phyloP scores from a whole-genome alignment of 2,888 invertebrate genomes.

The Thyatira batis region DNA sequence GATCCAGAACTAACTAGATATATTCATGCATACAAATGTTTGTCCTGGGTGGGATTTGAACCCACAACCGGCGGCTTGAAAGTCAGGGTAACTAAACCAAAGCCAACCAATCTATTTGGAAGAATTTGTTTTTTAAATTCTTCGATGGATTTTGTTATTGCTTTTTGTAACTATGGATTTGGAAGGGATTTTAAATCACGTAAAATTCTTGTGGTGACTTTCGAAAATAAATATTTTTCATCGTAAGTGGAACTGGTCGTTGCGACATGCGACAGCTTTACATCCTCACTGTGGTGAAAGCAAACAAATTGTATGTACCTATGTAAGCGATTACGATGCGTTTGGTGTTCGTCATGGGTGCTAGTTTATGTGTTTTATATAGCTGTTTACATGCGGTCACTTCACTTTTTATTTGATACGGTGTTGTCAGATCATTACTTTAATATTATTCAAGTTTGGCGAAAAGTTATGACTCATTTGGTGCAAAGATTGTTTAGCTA shows the following conservation, averaged over 20 bases:
- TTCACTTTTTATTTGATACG: not conserved
- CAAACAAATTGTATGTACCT: slow-evolving; percentile 62
- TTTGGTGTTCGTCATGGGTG: slow-evolving; percentile 22
- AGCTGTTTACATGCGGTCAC: not conserved
- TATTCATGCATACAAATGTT: no score
- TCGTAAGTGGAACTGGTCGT: slow-evolving; percentile 50
- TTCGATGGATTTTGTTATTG: slow-evolving; percentile 7
- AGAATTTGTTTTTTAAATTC: not conserved
- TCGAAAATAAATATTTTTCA: slow-evolving; percentile 44
- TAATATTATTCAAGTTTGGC: no score
- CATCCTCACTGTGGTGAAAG: slow-evolving; percentile 67
- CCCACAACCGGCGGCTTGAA: no score
- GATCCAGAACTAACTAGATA: no score
- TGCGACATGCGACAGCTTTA: slow-evolving; percentile 46
- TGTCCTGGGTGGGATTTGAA: no score
- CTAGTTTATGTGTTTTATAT: not conserved
- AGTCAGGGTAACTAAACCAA: no score
- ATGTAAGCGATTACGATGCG: slow-evolving; percentile 48
- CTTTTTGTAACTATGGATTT: slow-evolving; percentile 9
- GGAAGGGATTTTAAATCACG: slow-evolving; percentile 5
- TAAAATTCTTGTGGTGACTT: slow-evolving; percentile 34
- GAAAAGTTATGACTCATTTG: no score
- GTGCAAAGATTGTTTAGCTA: no score
- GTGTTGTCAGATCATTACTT: no score
- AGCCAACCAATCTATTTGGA: no score